Evolutionary conservation across 2,113 vertebrate species (phyloP), one percentile per base, ranked within the genome.

Genomic region (Prunella himalayana): DNA sequence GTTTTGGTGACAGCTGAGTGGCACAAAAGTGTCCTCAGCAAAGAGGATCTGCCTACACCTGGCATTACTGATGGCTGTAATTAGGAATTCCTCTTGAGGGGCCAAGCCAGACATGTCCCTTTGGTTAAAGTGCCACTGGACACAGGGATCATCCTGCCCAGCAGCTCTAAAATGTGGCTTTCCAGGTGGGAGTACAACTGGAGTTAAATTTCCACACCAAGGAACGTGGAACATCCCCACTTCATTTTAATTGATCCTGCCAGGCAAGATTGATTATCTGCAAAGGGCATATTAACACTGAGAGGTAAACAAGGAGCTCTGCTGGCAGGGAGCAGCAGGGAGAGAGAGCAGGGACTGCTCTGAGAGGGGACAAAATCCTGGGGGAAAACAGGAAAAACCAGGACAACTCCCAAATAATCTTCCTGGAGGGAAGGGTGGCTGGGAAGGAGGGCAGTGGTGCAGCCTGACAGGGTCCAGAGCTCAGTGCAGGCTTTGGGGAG

Each of bases 221-320:
- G 31, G 75, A 7, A 20, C 7, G 0, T 12, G 73, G 78, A 92
- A 50, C 70, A 85, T 86, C 91, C 89, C 53, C 84, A 81, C 66
- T 91, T 49, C 84, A 79, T 87, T 95, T 64, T 76, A 95, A 97
- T 82, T 90, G 95, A 95, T 94, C 91, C 94, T 91, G 94, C 93
- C 94, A 87, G 82, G 89, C 73, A 54, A 89, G 96, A 95, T 45
- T 45, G 96, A 94, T 92, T 77, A 87, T 28, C 93, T 82, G 95
- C 22, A 86, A 92, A 91, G 93, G 91, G 81, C 89, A 31, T 39
- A 80, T 65, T 61, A 91, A 61, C 84, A 72, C 66, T 15, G 35
- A 68, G 87, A 63, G 88, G 91, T 91, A 95, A 96, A 95, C 94
- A 82, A 79, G 86, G 86, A 65, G 57, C 73, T 87, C n/a, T 69